Evolutionary conservation across 1,140 invertebrate genomes (phyloP), one percentile per base, ranked within the genome.

Genomic region (Palaemon carinicauda): DNA sequence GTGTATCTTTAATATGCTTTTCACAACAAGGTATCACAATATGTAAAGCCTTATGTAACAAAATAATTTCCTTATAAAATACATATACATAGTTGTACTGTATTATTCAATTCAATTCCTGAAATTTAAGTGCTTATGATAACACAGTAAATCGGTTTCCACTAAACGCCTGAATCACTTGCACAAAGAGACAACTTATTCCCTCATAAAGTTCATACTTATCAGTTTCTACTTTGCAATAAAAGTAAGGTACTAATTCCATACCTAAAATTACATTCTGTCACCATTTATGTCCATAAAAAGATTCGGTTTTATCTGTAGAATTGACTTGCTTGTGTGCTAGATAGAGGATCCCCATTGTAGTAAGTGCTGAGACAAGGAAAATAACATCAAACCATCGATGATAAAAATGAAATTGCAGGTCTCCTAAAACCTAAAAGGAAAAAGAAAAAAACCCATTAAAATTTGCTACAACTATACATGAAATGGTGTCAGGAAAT

Each of bases 331-430:
- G 95, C 90, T 97, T 97, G 91, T 98, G 97, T 21, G 97, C 97
- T 79, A 99, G 92, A 93, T 99, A 99, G 31, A 99, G 92, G 90
- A 99, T 98, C 87, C 96, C 95, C 91, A 99, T 98, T 88, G 97
- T 99, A 27, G 97, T 97, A 60, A 99, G 91, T 1, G 98, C 98
- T 90, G 97, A 98, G 41, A 99, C 95, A 75, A 99, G 94, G 92
- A 99, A 99, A 91, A 99, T 99, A 0, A 99, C 98, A 93, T 99
- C 99, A 92, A 99, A 99, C 99, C 99, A 99, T 75, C 99, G 94
- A 92, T 99, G 99, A 91, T 99, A 99, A 93, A 99, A 99, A 91
- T 98, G 99, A 90, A 99, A 99, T 91, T 99, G 98, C 80, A 99
- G 92, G 91, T 99, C 98, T 10, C 98, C 98, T 74, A 90, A 82